Base-by-base conservation (phyloP, 2,888 invertebrate species). In the Drosophila gaucha region DNA sequence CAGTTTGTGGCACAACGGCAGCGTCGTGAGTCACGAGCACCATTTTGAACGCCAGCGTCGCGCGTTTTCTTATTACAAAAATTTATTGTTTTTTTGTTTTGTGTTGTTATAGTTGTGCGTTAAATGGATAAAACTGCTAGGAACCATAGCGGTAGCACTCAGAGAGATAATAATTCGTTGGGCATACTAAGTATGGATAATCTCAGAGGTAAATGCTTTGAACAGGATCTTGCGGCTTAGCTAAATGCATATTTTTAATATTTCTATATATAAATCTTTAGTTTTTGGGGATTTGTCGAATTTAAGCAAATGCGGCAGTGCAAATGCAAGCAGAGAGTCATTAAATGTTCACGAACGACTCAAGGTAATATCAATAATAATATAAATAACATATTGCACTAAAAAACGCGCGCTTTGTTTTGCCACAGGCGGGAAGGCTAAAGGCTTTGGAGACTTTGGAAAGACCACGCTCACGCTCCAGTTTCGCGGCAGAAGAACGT, bases 271-370 rank as follows among this genome's bases (percentile, higher is more conserved):
- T 10, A 43, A 14, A n/a, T 30, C n/a, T 55, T 1, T 33, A 91
- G 91, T 80, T 57, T 90, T 91, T 60, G 89, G 91, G 0, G 90
- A 90, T 18, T 56, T 80, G 20, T 80, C 80, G 2, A 83, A 74
- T 71, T 76, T 78, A 6, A 77, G 76, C 26, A 74, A 65, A 2
- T 83, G 65, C 14, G 59, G 38, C 3, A 58, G 50, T 38, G 55
- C 60, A n/a, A 69, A 41, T 35, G 24, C 22, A 1, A 72, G 72
- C 18, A 54, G 63, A 24, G 59, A 67, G 10, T 56, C 59, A 3
- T 71, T 70, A 10, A 66, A 57, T 24, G 38, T 88, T 2, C 67
- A 80, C 31, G 89, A 87, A 20, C 88, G 88, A 0, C 74, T 89
- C 4, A 79, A 78, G 64, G 89, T 89, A 76, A 76, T 64, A 66